Percentiles rank a stretch among this genome's conserved stretches.
phyloP scores from a whole-genome alignment of 2,888 invertebrate species.

The Andrena dorsata region DNA sequence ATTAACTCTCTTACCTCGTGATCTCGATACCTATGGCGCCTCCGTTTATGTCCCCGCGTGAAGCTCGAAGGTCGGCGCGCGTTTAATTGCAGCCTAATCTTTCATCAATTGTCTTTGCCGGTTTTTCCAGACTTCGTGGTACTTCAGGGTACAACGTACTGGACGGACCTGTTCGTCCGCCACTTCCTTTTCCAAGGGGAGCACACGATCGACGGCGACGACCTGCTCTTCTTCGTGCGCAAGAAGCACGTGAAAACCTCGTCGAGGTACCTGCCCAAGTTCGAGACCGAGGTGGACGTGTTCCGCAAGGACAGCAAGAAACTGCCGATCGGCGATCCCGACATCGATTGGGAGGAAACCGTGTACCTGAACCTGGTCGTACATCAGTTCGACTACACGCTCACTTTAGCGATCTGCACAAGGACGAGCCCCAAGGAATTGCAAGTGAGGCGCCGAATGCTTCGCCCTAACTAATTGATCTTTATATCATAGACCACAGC shows the following conservation, averaged over 20 bases:
- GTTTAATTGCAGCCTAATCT: background rate
- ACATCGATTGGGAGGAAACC: conserved; percentile 99
- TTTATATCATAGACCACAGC: no score
- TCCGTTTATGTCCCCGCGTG: background rate
- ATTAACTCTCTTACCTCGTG: background rate
- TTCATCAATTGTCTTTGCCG: background rate
- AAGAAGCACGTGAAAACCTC: conserved; percentile 96
- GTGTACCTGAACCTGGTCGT: conserved; percentile 98
- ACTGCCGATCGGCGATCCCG: conserved; percentile 97
- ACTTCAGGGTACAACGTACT: conserved; percentile 96
- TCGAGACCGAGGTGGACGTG: conserved; percentile 98
- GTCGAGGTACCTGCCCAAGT: conserved; percentile 94
- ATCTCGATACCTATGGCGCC: conserved; percentile 1
- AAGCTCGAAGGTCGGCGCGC: background rate
- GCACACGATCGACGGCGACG: conserved; percentile 96
- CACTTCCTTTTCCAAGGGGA: conserved; percentile 97
- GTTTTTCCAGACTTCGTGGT: conserved; percentile 93
- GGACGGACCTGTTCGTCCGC: conserved; percentile 97
- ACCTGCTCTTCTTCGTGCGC: conserved; percentile 97
- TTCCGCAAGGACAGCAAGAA: conserved; percentile 98
- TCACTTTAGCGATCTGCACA: conserved; percentile 98
- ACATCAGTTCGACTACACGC: conserved; percentile 99
- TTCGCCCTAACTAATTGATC: background rate
- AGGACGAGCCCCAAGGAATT: conserved; percentile 98
- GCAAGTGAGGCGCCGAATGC: conserved; percentile 88